Evolutionary conservation across 2,797 vertebrate species (phyloP).

Genomic region (Betta splendens): DNA sequence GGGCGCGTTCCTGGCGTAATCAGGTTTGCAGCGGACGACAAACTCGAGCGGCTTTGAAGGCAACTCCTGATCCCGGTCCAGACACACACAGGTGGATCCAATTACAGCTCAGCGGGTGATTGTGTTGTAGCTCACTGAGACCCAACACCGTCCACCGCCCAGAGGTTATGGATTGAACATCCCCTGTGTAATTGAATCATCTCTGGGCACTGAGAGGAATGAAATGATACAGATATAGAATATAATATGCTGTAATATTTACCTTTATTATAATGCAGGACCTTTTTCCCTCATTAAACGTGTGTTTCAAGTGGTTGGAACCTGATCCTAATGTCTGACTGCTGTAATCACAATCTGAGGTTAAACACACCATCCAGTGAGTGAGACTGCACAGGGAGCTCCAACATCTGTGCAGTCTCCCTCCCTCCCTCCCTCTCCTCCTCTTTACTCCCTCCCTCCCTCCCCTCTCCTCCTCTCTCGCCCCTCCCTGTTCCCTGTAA

Average conservation of each 20-base stretch:
- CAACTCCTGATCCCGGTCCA: slow-evolving; percentile 6
- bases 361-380: not conserved
- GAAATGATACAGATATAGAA: too few relatives aligned
- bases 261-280: slow-evolving; percentile 4
- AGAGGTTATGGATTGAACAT: too few relatives aligned
- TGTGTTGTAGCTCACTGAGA: too few relatives aligned
- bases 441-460: slow-evolving; percentile 27
- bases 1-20: slow-evolving; percentile 12
- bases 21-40: not conserved
- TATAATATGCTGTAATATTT: too few relatives aligned
- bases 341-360: too few relatives aligned
- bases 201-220: too few relatives aligned
- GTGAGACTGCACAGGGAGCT: slow-evolving; percentile 10
- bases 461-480: slow-evolving; percentile 24
- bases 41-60: not conserved
- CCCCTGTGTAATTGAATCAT: too few relatives aligned
- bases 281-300: slow-evolving; percentile 1
- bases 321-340: not conserved
- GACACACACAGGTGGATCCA: slow-evolving; percentile 59
- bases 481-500: slow-evolving; percentile 65
- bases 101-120: slow-evolving; percentile 43
- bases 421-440: slow-evolving; percentile 10
- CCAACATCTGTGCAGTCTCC: slow-evolving; percentile 15
- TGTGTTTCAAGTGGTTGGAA: slow-evolving; percentile 1
- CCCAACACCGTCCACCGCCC: too few relatives aligned